These are phyloP conservation scores for Agapornis canus DNA, from an alignment of 2,797 vertebrate genomes.

Conservation along the genomic window DNA sequence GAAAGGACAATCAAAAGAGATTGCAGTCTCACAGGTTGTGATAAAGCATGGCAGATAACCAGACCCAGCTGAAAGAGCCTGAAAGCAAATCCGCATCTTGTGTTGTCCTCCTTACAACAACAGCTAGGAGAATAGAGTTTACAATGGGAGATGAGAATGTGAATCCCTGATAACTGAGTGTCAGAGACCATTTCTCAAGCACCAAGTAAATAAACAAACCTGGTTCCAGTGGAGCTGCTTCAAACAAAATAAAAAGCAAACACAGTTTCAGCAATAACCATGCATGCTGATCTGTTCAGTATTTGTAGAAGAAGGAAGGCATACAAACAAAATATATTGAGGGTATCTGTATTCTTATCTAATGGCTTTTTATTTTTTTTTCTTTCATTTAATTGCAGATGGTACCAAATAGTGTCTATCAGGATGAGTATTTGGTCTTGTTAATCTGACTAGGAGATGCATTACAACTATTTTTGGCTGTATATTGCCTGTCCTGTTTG, in stretches of 20 bases:
- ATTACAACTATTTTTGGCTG: neutral
- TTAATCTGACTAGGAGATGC: neutral
- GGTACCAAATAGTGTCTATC: neutral
- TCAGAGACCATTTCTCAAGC: neutral
- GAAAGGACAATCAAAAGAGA: constrained; percentile 16
- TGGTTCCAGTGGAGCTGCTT: neutral
- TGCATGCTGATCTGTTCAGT: neutral
- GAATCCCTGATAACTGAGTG: neutral
- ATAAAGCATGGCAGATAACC: neutral
- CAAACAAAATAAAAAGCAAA: constrained; percentile 22
- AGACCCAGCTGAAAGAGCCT: neutral
- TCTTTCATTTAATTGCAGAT: neutral
- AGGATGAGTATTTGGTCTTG: neutral
- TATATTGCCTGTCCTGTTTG: neutral
- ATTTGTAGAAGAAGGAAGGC: neutral
- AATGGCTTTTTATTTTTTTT: neutral
- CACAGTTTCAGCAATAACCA: neutral
- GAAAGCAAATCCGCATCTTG: constrained; percentile 1
- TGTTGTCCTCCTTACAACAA: constrained; percentile 6
- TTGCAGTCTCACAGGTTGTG: neutral
- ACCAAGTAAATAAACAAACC: constrained; percentile 35
- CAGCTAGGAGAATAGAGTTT: neutral
- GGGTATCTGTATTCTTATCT: neutral
- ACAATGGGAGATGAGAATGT: neutral
- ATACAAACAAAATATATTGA: neutral